Evolutionary conservation across 1,140 invertebrate genomes (phyloP).

Genomic region (Neocloeon triangulifer): DNA sequence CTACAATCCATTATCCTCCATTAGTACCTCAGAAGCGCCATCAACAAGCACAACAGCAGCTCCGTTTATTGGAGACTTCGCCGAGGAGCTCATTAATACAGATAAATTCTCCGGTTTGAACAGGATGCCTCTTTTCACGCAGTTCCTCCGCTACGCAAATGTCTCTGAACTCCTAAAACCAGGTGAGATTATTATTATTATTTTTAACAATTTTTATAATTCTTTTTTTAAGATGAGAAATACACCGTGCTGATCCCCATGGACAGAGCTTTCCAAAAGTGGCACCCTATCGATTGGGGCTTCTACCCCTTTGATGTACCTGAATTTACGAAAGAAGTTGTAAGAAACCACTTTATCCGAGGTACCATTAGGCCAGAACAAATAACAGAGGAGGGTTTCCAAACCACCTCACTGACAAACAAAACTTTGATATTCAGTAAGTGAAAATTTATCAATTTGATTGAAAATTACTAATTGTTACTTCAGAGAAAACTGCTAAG

Average conservation of each 20-base stretch:
- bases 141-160: conserved; percentile 31
- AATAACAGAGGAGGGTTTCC: conserved; percentile 25
- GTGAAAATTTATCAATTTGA: conserved; percentile 14
- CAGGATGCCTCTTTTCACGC: conserved; percentile 35
- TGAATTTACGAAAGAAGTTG: conserved; percentile 32
- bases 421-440: conserved; percentile 25
- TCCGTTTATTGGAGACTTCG: not conserved
- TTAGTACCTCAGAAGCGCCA: too few relatives aligned
- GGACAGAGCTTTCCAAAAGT: conserved; percentile 35
- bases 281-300: conserved; percentile 43
- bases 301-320: conserved; percentile 41
- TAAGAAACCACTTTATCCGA: conserved; percentile 33
- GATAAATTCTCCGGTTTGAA: not conserved
- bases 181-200: too few relatives aligned
- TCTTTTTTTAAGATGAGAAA: conserved; percentile 21
- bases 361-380: conserved; percentile 28
- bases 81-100: not conserved
- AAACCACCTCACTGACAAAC: conserved; percentile 27
- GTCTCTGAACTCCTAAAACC: conserved; percentile 27
- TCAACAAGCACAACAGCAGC: conserved; percentile 5
- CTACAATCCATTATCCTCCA: too few relatives aligned
- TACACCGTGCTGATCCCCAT: conserved; percentile 37
- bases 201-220: too few relatives aligned
- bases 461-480: conserved; percentile 1
- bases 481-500: not conserved